Evolutionary conservation across 2,797 vertebrate species (phyloP).

Genomic region (Sylvia borin): DNA sequence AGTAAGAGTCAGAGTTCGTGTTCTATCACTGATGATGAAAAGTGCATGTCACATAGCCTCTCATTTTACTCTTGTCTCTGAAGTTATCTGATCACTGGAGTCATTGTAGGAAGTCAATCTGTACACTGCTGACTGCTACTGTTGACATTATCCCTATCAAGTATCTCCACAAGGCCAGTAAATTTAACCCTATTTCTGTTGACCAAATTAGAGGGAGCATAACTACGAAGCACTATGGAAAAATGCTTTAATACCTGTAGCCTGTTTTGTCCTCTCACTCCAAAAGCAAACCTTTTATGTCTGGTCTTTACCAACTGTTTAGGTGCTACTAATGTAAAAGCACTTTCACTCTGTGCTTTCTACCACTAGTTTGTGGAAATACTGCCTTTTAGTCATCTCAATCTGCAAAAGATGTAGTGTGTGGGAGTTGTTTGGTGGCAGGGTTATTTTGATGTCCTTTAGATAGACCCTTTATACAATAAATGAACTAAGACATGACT

Average conservation of each 20-base stretch:
- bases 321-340: neutral
- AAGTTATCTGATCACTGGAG: neutral
- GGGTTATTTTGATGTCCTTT: slow-evolving; percentile 2
- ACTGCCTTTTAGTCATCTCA: neutral
- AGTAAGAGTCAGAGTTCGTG: neutral
- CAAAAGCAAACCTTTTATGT: neutral
- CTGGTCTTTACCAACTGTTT: neutral
- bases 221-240: neutral
- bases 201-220: neutral
- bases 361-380: neutral
- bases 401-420: neutral
- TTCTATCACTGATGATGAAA: neutral
- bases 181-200: neutral
- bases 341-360: neutral
- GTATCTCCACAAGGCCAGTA: neutral
- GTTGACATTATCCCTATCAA: neutral
- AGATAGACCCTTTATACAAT: neutral
- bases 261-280: neutral
- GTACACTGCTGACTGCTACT: neutral
- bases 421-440: neutral
- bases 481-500: neutral
- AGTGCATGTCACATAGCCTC: fast-evolving
- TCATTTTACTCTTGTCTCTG: neutral
- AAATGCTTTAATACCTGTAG: neutral
- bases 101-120: neutral